These are phyloP conservation scores for Drosophila mayri DNA, from an alignment of 1,140 invertebrate genomes.

Conservation along the genomic window DNA sequence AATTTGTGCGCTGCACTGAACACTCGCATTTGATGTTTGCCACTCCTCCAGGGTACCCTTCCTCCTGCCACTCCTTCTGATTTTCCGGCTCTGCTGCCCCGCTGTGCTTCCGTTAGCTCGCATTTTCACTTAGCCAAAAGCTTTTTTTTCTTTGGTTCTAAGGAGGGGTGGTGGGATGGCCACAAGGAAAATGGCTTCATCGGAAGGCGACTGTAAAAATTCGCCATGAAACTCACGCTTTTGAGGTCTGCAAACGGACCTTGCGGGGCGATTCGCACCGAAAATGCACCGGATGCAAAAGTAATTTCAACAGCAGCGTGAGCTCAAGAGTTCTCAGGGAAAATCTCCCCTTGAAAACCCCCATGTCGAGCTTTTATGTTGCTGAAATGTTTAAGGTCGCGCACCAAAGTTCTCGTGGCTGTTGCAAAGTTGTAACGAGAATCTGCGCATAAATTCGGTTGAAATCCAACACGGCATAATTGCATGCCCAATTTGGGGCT, in stretches of 20 bases:
- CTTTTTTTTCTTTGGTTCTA: neutral
- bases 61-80: neutral
- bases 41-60: conserved; percentile 16
- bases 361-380: conserved; percentile 33
- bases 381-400: conserved; percentile 47
- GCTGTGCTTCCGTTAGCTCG: conserved; percentile 66
- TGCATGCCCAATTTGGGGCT: conserved; percentile 55
- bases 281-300: conserved; percentile 78
- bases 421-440: conserved; percentile 34
- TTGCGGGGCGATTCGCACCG: conserved; percentile 62
- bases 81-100: conserved; percentile 16
- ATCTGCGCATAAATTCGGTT: conserved; percentile 64
- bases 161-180: neutral
- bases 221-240: conserved; percentile 75
- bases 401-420: conserved; percentile 37
- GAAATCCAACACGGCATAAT: conserved; percentile 75
- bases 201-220: conserved; percentile 76
- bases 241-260: conserved; percentile 69
- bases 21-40: conserved; percentile 66
- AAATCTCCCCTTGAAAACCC: conserved; percentile 4
- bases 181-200: conserved; percentile 66
- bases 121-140: conserved; percentile 75
- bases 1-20: conserved; percentile 68
- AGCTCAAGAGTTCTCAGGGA: conserved; percentile 36
- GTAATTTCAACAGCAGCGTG: conserved; percentile 70